Evolutionary conservation across 2,113 vertebrate genomes (phyloP), one percentile per base, ranked within the genome.

Genomic region (Laterallus jamaicensis): DNA sequence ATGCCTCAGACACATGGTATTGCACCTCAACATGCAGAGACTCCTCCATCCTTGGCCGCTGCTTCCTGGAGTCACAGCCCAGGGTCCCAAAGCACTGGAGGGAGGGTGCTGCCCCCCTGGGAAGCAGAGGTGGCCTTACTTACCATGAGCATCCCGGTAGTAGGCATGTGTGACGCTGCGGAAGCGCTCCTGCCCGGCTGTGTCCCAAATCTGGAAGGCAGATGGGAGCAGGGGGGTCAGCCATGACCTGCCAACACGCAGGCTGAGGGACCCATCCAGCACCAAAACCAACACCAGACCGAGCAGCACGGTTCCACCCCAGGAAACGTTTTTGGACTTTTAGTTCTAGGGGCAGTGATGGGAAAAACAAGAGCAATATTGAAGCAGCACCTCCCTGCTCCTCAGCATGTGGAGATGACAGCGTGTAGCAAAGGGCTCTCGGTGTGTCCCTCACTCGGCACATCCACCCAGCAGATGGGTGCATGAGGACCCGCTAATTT

Each of bases 91-190:
- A 6, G 22, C 55, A 55, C n/a, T 0, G 0, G 29, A 15, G 59
- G 9, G 28, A 88, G 31, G 39, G 24, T 17, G 20, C 2, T 28
- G 39, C 20, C 44, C 9, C 3, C 42, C 0, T 14, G 5, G 31
- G 31, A 29, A 5, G 67, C 62, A 3, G 22, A 5, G 14, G 5
- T 3, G 25, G 19, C 79, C 16, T 4, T 60, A 83, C 98, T 99
- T 97, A 99, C 99, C 99, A 0, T 99, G 98, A 59, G 99, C 99
- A 0, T 99, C 99, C 5, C 99, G 98, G 95, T 99, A 99, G 96
- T 99, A 99, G 55, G 99, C 98, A 2, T 99, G 99, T 32, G 99
- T 99, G 81, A 99, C 98, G 4, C 99, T 99, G 62, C 98, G 98
- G 96, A 99, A 99, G 11, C 99, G 97, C 95, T 99, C 99, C 97